Conservation (phyloP, 2,113 vertebrate genomes). For the Neolamprologus toae region DNA sequence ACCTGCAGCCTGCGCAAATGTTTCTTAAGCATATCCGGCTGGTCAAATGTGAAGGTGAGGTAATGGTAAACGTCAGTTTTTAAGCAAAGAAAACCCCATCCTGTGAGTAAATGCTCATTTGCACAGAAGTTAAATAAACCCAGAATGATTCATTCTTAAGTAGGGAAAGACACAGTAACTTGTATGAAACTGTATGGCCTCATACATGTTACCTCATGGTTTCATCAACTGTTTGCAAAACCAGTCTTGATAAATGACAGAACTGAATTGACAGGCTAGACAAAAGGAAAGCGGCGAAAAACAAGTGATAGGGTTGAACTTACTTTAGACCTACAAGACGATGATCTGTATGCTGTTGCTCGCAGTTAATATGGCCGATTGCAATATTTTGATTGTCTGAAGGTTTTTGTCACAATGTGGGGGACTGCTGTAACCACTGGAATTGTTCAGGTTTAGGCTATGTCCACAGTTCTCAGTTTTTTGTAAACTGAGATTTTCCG, state of each 20-base stretch:
- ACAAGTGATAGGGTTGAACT: not conserved
- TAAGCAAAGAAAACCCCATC: not conserved
- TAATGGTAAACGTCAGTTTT: conserved; percentile 28
- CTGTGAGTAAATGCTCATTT: not conserved
- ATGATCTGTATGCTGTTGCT: not conserved
- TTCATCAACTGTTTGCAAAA: not conserved
- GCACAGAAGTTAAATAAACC: not conserved
- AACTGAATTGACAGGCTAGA: not conserved
- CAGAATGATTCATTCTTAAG: not conserved
- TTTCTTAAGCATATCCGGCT: conserved; percentile 42
- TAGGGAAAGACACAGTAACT: not conserved
- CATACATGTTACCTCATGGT: not conserved
- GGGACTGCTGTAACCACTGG: not conserved
- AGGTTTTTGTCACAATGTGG: not conserved
- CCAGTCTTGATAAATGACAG: not conserved
- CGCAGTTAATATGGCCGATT: not conserved
- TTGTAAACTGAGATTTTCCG: not conserved
- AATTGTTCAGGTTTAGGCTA: not conserved
- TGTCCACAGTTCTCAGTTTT: not conserved
- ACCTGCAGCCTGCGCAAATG: conserved; percentile 56
- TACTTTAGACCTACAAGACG: not conserved
- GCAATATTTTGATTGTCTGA: not conserved
- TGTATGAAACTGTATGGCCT: not conserved
- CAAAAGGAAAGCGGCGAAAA: not conserved
- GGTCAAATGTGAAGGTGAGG: conserved; percentile 3